phyloP scores from a whole-genome alignment of 2,888 invertebrate species.

The Chaitophorus viminalis region DNA sequence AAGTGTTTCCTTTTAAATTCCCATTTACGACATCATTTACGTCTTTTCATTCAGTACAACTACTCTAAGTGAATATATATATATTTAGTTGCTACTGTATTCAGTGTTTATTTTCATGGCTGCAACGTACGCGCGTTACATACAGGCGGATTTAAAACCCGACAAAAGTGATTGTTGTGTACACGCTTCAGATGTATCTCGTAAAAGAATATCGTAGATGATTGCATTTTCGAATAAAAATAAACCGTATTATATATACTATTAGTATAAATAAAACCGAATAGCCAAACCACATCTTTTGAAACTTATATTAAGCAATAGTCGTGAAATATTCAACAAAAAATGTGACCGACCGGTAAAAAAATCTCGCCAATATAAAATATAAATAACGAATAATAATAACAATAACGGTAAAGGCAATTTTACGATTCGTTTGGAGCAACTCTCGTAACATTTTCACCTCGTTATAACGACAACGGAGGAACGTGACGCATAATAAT shows the following conservation, averaged over 20 bases:
- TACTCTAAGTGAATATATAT: slow-evolving; percentile 31
- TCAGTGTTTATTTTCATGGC: neutral
- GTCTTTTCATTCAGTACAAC: slow-evolving; percentile 9
- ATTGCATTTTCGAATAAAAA: neutral
- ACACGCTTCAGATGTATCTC: neutral
- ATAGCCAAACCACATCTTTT: neutral
- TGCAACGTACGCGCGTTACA: neutral
- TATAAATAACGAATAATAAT: neutral
- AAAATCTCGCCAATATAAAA: neutral
- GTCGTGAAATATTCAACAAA: neutral
- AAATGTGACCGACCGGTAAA: neutral
- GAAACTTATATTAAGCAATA: neutral
- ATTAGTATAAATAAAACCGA: neutral
- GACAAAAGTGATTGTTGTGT: slow-evolving; percentile 13
- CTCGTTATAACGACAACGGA: neutral
- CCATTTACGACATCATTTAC: slow-evolving; percentile 28
- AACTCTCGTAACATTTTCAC: neutral
- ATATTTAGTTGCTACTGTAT: too few relatives aligned
- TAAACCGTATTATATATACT: neutral
- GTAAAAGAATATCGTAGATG: neutral
- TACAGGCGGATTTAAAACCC: slow-evolving; percentile 3
- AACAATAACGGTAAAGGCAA: neutral
- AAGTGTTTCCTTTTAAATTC: neutral
- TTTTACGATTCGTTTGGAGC: neutral
- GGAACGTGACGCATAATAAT: neutral